Conservation (phyloP, 2,113 vertebrate genomes). For the Sturnira hondurensis region DNA sequence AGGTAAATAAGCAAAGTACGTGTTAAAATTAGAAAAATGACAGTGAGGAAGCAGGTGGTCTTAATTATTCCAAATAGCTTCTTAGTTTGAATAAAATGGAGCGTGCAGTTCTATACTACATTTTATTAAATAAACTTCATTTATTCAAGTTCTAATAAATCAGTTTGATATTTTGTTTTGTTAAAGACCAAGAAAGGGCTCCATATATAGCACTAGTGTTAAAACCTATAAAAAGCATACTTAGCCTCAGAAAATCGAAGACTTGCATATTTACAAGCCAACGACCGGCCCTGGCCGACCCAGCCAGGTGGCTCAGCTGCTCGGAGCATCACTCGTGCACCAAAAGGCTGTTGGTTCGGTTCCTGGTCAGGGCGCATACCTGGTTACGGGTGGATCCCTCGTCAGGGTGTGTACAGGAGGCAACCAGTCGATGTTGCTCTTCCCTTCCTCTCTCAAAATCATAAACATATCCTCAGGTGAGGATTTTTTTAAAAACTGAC, state of each 20-base stretch:
- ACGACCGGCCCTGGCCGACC: neutral
- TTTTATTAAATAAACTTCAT: no score
- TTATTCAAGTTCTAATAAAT: neutral
- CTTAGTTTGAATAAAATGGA: neutral
- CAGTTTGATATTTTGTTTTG: neutral
- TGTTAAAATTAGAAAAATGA: neutral
- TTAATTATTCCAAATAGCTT: neutral
- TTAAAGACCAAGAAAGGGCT: neutral
- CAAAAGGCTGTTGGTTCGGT: neutral
- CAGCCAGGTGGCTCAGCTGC: neutral
- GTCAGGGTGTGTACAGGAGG: neutral
- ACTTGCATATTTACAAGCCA: rapidly evolving
- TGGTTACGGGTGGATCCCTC: neutral
- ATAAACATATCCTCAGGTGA: neutral
- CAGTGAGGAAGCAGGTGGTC: neutral
- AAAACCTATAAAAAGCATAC: neutral
- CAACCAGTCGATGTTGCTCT: neutral
- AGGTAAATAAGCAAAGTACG: neutral
- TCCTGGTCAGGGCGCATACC: neutral
- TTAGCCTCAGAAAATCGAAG: neutral
- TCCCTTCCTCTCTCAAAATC: neutral
- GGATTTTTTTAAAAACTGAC: neutral
- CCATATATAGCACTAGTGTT: neutral
- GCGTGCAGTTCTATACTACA: neutral
- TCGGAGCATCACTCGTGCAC: neutral